Conservation (phyloP, 2,113 vertebrate species). For the Phoxinus phoxinus region DNA sequence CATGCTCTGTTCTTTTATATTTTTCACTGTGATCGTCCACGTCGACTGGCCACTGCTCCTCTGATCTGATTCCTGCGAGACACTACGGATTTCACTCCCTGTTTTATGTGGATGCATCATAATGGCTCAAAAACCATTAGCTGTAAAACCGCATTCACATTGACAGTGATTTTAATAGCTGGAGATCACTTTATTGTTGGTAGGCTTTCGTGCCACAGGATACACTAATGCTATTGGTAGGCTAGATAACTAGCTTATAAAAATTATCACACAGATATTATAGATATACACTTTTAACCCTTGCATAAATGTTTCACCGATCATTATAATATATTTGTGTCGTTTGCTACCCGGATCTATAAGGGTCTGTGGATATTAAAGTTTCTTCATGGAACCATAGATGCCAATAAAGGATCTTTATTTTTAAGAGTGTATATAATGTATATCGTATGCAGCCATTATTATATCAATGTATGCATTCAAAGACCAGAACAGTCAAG, state of each 20-base stretch:
- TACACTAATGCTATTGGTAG: neutral
- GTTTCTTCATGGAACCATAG: too few relatives aligned
- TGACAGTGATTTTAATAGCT: neutral
- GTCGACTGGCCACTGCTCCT: neutral
- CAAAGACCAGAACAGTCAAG: too few relatives aligned
- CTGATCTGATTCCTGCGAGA: neutral
- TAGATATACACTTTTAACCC: neutral
- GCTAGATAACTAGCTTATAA: too few relatives aligned
- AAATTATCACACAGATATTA: neutral
- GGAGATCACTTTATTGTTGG: neutral
- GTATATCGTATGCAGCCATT: too few relatives aligned
- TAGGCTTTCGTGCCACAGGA: neutral
- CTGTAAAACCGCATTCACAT: neutral
- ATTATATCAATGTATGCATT: too few relatives aligned
- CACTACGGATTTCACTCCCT: neutral
- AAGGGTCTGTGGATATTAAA: too few relatives aligned
- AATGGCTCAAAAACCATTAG: neutral
- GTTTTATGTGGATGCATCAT: neutral
- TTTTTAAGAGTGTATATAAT: too few relatives aligned
- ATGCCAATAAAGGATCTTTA: too few relatives aligned
- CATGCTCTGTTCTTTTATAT: slow-evolving; percentile 24
- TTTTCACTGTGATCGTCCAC: slow-evolving; percentile 3
- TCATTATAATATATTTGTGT: too few relatives aligned
- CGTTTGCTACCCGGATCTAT: too few relatives aligned
- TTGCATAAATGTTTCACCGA: too few relatives aligned